A percentile compares a stretch with the other conserved stretches of the same genome.
Evolutionary conservation across 2,797 vertebrate genomes (phyloP).

Genomic region (Petrocephalus schoutedeni): DNA sequence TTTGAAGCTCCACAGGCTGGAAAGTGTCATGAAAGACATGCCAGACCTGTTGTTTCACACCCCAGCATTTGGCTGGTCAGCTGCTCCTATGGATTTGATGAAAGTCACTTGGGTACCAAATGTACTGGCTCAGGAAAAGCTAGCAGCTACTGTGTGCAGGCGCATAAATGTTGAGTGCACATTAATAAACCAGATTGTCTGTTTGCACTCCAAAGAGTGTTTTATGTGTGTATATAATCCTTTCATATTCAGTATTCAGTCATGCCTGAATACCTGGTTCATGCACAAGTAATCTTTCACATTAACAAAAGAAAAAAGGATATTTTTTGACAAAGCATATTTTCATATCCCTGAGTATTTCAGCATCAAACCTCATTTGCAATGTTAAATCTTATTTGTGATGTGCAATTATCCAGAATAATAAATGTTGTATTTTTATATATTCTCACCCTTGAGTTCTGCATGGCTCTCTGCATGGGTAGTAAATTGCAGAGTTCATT

Average conservation of each 20-base stretch:
- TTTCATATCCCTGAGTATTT: not conserved
- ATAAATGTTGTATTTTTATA: not conserved
- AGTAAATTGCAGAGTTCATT: slow-evolving; percentile 19
- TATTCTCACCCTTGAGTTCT: not conserved
- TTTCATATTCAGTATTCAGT: slow-evolving; percentile 6
- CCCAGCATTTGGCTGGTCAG: slow-evolving; percentile 26
- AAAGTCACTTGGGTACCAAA: slow-evolving; percentile 36
- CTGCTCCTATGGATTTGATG: slow-evolving; percentile 37
- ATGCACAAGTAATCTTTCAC: not conserved
- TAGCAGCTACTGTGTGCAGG: slow-evolving; percentile 12
- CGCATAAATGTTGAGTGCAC: slow-evolving; percentile 21
- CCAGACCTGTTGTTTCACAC: slow-evolving; percentile 36
- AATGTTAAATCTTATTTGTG: slow-evolving; percentile 12
- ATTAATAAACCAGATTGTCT: not conserved
- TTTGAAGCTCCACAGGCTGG: slow-evolving; percentile 14
- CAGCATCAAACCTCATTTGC: not conserved
- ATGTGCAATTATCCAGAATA: slow-evolving; percentile 3
- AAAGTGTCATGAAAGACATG: slow-evolving; percentile 37
- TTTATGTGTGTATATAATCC: not conserved
- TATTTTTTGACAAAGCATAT: not conserved
- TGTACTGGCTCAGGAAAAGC: slow-evolving; percentile 18
- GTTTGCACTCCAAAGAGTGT: not conserved
- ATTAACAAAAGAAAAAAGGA: not conserved
- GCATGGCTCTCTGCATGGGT: not conserved
- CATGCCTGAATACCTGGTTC: not conserved